Base-by-base conservation (phyloP, 2,888 invertebrate species). In the Scaptodrosophila latifasciaeformis region DNA sequence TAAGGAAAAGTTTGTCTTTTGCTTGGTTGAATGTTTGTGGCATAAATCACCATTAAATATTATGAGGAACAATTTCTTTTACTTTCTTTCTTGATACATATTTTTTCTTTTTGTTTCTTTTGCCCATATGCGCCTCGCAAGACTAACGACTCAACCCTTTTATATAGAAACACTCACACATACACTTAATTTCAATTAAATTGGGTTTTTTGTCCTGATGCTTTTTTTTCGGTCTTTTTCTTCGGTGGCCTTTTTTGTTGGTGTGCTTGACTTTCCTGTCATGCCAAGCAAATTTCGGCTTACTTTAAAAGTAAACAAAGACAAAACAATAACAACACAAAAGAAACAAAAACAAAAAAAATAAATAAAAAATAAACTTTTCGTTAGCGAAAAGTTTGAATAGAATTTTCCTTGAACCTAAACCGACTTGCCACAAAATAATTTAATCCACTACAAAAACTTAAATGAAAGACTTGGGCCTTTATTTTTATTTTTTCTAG, bases 21-120 rank as follows among this genome's bases (percentile, higher is more conserved):
- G 48, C n/a, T n/a, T n/a, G n/a, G n/a, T n/a, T n/a, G n/a, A n/a
- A 5, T 27, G 27, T 9, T 27, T 27, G 15, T 17, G 17, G 37
- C 79, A 72, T 72, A 79, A 76, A 72, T 72, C 71, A 76, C 61
- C 63, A 65, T 72, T 76, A 59, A 71, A 59, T 56, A 50, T 62
- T 50, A 43, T 61, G 51, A 60, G 55, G 50, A 49, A 62, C 49
- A 60, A 42, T 17, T 37, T 37, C 37, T 17, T 37, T n/a, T n/a
- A n/a, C n/a, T n/a, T n/a, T n/a, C n/a, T n/a, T n/a, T n/a, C n/a
- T n/a, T n/a, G n/a, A n/a, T n/a, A n/a, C n/a, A n/a, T n/a, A n/a
- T n/a, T n/a, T n/a, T n/a, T n/a, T n/a, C n/a, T n/a, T n/a, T n/a
- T n/a, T n/a, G n/a, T n/a, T n/a, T n/a, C n/a, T n/a, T n/a, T n/a